Evolutionary conservation across 2,888 invertebrate genomes (phyloP).

Genomic region (Epistrophe grossulariae): DNA sequence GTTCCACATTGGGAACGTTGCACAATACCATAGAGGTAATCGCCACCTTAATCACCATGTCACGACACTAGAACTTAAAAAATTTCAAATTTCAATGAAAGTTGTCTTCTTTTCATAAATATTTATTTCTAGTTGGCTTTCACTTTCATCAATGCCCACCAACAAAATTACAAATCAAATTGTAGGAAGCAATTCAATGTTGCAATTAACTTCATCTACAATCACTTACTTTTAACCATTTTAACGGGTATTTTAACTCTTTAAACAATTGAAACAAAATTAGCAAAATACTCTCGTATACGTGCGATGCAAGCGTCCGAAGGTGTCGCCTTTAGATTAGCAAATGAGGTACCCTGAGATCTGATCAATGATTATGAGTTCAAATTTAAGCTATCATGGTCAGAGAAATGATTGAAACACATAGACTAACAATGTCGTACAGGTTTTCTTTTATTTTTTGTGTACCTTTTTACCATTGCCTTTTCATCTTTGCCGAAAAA

Average conservation of each 20-base stretch:
- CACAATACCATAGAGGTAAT: background rate
- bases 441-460: constrained; percentile 21
- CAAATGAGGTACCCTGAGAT: constrained; percentile 44
- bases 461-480: background rate
- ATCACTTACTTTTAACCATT: constrained; percentile 60
- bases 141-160: constrained; percentile 3
- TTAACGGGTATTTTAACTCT: background rate
- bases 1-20: background rate
- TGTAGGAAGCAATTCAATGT: background rate
- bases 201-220: background rate
- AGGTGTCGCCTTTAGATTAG: constrained; percentile 29
- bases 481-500: background rate
- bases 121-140: background rate
- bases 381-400: background rate
- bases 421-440: constrained; percentile 3
- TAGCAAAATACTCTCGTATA: background rate
- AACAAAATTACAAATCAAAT: background rate
- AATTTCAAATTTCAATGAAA: background rate
- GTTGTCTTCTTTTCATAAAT: background rate
- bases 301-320: constrained; percentile 23
- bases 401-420: constrained; percentile 4
- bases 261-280: background rate
- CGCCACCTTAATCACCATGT: background rate
- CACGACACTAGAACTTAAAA: background rate
- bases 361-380: constrained; percentile 47